phyloP scores from a whole-genome alignment of 2,888 invertebrate genomes.

The Corythucha ciliata region DNA sequence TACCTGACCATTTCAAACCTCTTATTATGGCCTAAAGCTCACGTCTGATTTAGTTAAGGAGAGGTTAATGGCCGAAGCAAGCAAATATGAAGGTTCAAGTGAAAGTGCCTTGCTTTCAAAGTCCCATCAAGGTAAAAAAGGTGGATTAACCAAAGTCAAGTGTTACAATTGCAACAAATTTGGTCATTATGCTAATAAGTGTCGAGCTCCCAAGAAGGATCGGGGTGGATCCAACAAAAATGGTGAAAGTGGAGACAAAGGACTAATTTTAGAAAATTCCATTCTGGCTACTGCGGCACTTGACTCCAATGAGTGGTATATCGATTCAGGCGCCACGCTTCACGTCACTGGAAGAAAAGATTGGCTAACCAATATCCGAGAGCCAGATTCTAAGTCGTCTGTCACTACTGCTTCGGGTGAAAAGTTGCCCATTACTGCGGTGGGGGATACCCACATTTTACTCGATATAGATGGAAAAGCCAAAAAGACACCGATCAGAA shows the following conservation, averaged over 20 bases:
- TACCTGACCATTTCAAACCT: conserved; percentile 15
- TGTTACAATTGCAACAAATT: conserved; percentile 4
- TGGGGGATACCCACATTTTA: conserved; percentile 15
- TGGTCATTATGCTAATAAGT: conserved; percentile 6
- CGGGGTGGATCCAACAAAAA: background rate
- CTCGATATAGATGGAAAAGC: conserved; percentile 6
- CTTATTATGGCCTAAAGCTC: conserved; percentile 11
- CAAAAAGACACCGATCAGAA: conserved; percentile 10
- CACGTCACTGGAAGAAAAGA: conserved; percentile 7
- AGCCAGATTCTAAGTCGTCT: conserved; percentile 1
- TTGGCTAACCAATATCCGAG: conserved; percentile 13
- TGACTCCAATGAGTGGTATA: conserved; percentile 7
- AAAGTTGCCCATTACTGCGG: conserved; percentile 9
- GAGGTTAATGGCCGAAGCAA: conserved; percentile 4
- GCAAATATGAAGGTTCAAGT: background rate
- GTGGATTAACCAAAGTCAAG: background rate
- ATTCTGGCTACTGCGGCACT: background rate
- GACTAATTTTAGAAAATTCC: conserved; percentile 10
- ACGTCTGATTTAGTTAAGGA: conserved; percentile 6
- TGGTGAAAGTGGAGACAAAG: background rate
- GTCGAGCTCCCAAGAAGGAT: background rate
- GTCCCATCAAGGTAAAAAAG: conserved; percentile 1
- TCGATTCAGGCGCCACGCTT: conserved; percentile 10
- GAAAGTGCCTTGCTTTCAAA: conserved; percentile 7
- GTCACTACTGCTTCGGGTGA: conserved; percentile 12